These are phyloP conservation scores for Cryptus armator DNA, from an alignment of 2,888 invertebrate genomes.

Conservation along the genomic window DNA sequence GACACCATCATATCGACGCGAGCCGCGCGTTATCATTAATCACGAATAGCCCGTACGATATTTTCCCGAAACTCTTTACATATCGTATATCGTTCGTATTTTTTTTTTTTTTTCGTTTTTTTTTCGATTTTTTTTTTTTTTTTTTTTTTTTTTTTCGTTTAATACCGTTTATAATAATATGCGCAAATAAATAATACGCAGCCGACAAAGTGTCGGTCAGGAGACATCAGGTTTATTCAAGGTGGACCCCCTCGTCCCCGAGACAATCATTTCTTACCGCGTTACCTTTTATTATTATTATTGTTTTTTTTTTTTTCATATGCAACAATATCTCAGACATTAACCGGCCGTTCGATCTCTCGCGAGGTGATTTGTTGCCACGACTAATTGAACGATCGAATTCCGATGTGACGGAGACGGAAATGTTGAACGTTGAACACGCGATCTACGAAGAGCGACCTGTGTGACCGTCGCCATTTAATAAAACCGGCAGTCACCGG, in stretches of 20 bases:
- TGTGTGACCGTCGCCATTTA: conserved; percentile 15
- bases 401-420: neutral
- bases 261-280: conserved; percentile 2
- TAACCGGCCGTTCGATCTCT: conserved; percentile 2
- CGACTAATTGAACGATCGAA: conserved; percentile 6
- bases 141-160: neutral
- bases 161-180: neutral
- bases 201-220: conserved; percentile 1
- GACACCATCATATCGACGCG: neutral
- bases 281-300: conserved; percentile 12
- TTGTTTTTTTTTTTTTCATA: too few species aligned
- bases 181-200: neutral
- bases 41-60: neutral
- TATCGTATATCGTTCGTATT: neutral
- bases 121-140: neutral
- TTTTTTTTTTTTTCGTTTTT: conserved; percentile 3
- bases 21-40: conserved; percentile 1
- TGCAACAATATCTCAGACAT: neutral
- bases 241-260: conserved; percentile 11
- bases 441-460: neutral
- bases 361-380: neutral
- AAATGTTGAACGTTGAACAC: conserved; percentile 20
- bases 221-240: conserved; percentile 35
- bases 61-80: conserved; percentile 22
- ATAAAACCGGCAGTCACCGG: conserved; percentile 51